Evolutionary conservation across 2,113 vertebrate genomes (phyloP), one percentile per base, ranked within the genome.

Genomic region (Ornithorhynchus anatinus): DNA sequence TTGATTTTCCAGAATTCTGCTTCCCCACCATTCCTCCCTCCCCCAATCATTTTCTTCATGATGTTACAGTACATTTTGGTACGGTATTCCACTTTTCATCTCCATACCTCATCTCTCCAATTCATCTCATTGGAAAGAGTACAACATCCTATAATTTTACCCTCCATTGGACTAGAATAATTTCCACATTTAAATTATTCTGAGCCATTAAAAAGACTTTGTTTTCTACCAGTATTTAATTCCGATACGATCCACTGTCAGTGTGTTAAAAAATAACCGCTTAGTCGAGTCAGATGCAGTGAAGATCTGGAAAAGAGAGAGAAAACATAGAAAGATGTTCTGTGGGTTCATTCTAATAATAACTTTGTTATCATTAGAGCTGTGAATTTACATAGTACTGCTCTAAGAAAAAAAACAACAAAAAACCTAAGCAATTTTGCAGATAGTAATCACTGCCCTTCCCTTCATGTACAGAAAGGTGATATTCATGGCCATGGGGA

Each of bases 101-200:
- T 50, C 54, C 23, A 14, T 79, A 59, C 81, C 57, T 83, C 60
- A 77, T 77, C 51, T 56, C 72, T 58, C 35, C 53, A 68, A 80
- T 80, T 85, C 80, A 75, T 83, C 52, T 82, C 50, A 56, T 63
- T 82, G 60, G 79, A 90, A 83, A 71, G 48, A 83, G 51, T 67
- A 81, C 66, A 85, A 81, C 86, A 81, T 66, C 79, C 69, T 83
- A 77, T 86, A 86, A 88, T 86, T 88, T 88, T 88, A 84, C 48
- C 72, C 74, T 84, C 74, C 74, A 81, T 7, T 86, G 70, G 64
- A 72, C 40, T 47, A 78, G 69, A 84, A 72, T 84, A 81, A 82
- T 87, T 90, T 86, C 56, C 58, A 71, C 53, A 80, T 53, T 82
- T 77, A 52, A 23, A 63, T 74, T 87, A 73, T 81, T 84, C 50